These are phyloP conservation scores for Coendou prehensilis DNA, from an alignment of 2,797 vertebrate species.

Conservation along the genomic window DNA sequence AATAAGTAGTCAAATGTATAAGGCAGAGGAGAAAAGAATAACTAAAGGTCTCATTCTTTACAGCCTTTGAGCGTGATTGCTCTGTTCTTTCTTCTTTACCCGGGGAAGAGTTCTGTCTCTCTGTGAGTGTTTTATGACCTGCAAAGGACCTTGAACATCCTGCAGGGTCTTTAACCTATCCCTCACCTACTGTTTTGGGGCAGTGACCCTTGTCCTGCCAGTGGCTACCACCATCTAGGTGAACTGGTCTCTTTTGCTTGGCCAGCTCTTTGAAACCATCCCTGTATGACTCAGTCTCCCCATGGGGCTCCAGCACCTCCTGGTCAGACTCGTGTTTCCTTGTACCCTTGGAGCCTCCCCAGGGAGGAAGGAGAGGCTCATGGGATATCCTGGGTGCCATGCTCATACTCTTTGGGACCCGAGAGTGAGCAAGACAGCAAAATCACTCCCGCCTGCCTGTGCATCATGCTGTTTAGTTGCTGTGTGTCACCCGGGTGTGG, in stretches of 20 bases:
- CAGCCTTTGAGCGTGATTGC: neutral
- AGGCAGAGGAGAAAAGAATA: neutral
- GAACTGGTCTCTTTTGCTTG: neutral
- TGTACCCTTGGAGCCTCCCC: neutral
- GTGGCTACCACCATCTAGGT: neutral
- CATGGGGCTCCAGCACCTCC: neutral
- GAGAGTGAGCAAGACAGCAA: neutral
- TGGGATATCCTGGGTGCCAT: neutral
- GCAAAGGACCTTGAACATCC: neutral
- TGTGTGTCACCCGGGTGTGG: neutral
- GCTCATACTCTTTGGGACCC: neutral
- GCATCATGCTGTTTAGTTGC: neutral
- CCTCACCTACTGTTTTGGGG: neutral
- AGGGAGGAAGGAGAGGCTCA: neutral
- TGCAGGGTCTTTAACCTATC: rapidly evolving
- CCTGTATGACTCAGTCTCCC: neutral
- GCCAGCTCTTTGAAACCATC: neutral
- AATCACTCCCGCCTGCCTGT: neutral
- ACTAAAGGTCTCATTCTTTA: neutral
- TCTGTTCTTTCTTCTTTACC: neutral
- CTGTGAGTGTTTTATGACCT: neutral
- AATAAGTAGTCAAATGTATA: neutral
- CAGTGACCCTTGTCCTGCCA: neutral
- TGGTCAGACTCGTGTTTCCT: neutral
- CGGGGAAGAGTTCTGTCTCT: neutral